phyloP scores from a whole-genome alignment of 2,888 invertebrate species.

The Melikaiella ostensackeni region DNA sequence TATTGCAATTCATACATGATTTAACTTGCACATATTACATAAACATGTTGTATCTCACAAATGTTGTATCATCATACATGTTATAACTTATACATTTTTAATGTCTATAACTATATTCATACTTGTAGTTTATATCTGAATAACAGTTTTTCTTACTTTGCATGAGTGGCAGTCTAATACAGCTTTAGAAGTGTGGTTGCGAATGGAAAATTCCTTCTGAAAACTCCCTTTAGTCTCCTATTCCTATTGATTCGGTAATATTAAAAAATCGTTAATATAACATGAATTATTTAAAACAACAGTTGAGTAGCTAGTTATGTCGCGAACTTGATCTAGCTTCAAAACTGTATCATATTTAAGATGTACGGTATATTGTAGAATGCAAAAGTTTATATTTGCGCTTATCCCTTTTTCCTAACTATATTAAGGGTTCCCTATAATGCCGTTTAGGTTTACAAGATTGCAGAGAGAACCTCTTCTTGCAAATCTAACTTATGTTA shows the following conservation, averaged over 20 bases:
- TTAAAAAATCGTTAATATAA: background rate
- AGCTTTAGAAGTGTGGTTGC: background rate
- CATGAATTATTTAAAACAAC: background rate
- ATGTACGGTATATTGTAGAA: background rate
- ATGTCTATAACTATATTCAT: background rate
- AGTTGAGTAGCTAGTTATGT: background rate
- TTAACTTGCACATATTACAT: background rate
- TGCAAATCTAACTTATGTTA: conserved; percentile 15
- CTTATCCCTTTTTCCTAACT: background rate
- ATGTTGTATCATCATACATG: background rate
- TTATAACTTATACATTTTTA: background rate
- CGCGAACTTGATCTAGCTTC: background rate
- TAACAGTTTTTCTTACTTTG: background rate
- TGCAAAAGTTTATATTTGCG: background rate
- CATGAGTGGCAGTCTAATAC: background rate
- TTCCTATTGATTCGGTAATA: background rate
- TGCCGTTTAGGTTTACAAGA: background rate
- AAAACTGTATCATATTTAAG: background rate
- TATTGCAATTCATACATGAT: conserved; percentile 4
- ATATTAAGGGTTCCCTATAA: background rate
- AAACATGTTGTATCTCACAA: background rate
- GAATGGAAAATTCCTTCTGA: background rate
- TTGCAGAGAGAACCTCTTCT: background rate
- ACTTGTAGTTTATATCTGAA: background rate
- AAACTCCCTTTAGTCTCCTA: background rate